phyloP scores from a whole-genome alignment of 2,797 vertebrate species.

The Myioborus melanocephalus region DNA sequence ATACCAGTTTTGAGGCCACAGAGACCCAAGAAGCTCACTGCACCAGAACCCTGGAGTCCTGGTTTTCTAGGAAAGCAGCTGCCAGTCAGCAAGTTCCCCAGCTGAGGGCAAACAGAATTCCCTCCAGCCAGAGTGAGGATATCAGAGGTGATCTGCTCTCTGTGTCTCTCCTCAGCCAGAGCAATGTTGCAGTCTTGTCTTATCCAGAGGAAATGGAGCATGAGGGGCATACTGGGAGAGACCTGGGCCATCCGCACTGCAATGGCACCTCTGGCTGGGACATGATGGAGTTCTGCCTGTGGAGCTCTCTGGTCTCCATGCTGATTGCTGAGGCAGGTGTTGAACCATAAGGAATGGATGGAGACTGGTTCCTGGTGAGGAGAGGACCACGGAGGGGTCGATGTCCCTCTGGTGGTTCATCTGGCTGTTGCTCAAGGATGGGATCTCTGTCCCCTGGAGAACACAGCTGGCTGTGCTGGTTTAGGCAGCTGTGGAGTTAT shows the following conservation, averaged over 20 bases:
- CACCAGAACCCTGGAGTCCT: too few relatives aligned
- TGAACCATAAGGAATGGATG: accelerated
- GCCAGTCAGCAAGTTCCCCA: too few relatives aligned
- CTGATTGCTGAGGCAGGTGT: not conserved
- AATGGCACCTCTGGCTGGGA: too few relatives aligned
- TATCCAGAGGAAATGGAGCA: not conserved
- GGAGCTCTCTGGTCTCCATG: not conserved
- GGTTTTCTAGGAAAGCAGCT: not conserved
- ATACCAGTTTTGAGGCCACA: too few relatives aligned
- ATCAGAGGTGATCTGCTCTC: not conserved
- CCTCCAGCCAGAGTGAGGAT: too few relatives aligned
- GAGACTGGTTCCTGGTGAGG: accelerated
- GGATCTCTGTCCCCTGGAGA: not conserved
- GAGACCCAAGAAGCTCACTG: too few relatives aligned
- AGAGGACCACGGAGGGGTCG: accelerated
- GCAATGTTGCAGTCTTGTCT: accelerated
- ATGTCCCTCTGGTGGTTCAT: not conserved
- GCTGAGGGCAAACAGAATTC: not conserved
- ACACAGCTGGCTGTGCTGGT: too few relatives aligned
- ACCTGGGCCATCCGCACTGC: not conserved
- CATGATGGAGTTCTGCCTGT: accelerated
- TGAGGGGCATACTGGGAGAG: accelerated
- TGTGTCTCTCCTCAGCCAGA: accelerated
- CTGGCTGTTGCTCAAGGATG: not conserved
- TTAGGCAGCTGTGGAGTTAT: too few relatives aligned